phyloP scores from a whole-genome alignment of 2,888 invertebrate species.

The Cryptocephalus primarius region DNA sequence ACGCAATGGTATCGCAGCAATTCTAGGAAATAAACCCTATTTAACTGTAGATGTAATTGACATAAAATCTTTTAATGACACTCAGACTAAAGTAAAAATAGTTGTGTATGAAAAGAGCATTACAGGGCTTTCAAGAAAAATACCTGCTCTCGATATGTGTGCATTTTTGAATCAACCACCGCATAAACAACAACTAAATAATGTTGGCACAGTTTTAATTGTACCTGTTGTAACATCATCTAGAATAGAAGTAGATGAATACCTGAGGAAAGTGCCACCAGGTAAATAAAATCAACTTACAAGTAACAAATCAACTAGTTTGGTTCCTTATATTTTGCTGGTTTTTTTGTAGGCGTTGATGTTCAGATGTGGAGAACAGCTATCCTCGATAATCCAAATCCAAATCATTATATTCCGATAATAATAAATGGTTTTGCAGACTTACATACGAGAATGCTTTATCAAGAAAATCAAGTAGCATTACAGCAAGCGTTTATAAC shows the following conservation, averaged over 20 bases:
- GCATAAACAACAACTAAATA: conserved; percentile 60
- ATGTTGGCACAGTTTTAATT: conserved; percentile 61
- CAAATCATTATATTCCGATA: conserved; percentile 80
- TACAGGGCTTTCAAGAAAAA: no score
- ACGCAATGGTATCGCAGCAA: conserved; percentile 51
- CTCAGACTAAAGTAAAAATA: conserved; percentile 41
- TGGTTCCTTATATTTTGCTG: no score
- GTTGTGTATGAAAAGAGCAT: no score
- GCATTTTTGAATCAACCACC: conserved; percentile 44
- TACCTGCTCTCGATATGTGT: no score
- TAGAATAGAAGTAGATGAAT: conserved; percentile 72
- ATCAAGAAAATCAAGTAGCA: conserved; percentile 74
- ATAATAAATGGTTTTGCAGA: conserved; percentile 87
- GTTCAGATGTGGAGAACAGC: conserved; percentile 92
- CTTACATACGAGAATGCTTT: conserved; percentile 68
- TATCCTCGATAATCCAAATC: conserved; percentile 89
- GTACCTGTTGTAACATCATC: conserved; percentile 66
- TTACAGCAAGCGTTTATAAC: conserved; percentile 73
- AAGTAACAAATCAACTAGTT: no score
- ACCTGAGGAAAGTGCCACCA: conserved; percentile 80
- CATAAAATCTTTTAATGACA: conserved; percentile 67
- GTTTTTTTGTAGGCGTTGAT: conserved; percentile 60
- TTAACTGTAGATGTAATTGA: conserved; percentile 67
- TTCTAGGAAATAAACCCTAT: conserved; percentile 79
- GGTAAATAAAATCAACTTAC: conserved; percentile 24